These are phyloP conservation scores for Anastrepha ludens DNA, from an alignment of 1,140 invertebrate genomes.

Conservation along the genomic window DNA sequence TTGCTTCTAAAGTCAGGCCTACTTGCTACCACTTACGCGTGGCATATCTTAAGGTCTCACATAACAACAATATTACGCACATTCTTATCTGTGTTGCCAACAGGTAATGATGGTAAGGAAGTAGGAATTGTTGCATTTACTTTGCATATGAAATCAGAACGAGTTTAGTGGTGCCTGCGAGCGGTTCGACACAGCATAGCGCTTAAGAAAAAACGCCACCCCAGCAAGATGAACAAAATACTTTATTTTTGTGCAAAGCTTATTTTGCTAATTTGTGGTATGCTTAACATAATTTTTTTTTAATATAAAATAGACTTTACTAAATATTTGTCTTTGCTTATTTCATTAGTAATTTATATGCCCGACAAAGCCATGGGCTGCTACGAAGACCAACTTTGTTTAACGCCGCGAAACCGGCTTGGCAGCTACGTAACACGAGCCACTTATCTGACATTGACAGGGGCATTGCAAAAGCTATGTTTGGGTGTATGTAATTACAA, in stretches of 20 bases:
- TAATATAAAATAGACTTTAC: background rate
- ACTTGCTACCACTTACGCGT: too few species aligned
- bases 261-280: background rate
- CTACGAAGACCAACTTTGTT: background rate
- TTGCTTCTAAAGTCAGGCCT: too few species aligned
- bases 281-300: background rate
- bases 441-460: background rate
- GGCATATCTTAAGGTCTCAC: too few species aligned
- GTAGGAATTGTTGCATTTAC: background rate
- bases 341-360: background rate
- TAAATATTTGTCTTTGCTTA: background rate
- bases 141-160: background rate
- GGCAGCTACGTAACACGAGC: background rate
- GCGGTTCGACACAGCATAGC: background rate
- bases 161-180: background rate
- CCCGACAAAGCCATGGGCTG: background rate
- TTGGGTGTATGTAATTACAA: slow-evolving; percentile 8
- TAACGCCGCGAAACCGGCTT: slow-evolving; percentile 14
- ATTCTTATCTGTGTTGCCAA: slow-evolving; percentile 1
- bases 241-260: background rate
- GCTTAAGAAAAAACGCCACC: background rate
- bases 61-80: background rate
- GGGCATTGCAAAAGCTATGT: background rate
- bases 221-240: background rate
- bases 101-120: background rate